Evolutionary conservation across 2,797 vertebrate genomes (phyloP).

Genomic region (Coreius guichenoti): DNA sequence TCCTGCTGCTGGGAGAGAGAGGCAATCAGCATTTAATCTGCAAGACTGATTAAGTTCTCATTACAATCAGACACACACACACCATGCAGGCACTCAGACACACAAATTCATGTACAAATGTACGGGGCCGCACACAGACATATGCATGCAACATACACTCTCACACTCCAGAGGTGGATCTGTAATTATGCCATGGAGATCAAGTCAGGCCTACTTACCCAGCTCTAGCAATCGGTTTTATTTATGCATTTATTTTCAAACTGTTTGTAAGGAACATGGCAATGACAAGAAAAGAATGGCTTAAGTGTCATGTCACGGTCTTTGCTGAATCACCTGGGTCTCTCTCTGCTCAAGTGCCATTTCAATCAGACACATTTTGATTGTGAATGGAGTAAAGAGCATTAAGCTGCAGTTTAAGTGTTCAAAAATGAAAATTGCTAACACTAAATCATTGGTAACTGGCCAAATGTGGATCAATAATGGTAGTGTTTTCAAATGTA

Average conservation of each 20-base stretch:
- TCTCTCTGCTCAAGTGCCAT: neutral
- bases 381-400: slow-evolving; percentile 45
- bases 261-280: slow-evolving; percentile 34
- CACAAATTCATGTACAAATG: slow-evolving; percentile 30
- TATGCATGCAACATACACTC: neutral
- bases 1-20: slow-evolving; percentile 55
- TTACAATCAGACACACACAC: slow-evolving; percentile 63
- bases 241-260: slow-evolving; percentile 36
- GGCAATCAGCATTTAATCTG: slow-evolving; percentile 77
- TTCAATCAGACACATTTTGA: neutral
- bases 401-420: neutral
- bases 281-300: slow-evolving; percentile 10
- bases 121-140: neutral
- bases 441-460: neutral
- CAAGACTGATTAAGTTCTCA: slow-evolving; percentile 80
- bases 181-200: slow-evolving; percentile 37
- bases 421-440: neutral
- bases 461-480: neutral
- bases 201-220: slow-evolving; percentile 8
- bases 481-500: neutral
- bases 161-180: slow-evolving; percentile 39
- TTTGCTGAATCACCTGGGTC: neutral
- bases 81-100: slow-evolving; percentile 40
- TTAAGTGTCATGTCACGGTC: neutral
- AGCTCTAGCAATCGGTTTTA: slow-evolving; percentile 24